Evolutionary conservation across 1,140 invertebrate species (phyloP).

Genomic region (Sycophila sp.): DNA sequence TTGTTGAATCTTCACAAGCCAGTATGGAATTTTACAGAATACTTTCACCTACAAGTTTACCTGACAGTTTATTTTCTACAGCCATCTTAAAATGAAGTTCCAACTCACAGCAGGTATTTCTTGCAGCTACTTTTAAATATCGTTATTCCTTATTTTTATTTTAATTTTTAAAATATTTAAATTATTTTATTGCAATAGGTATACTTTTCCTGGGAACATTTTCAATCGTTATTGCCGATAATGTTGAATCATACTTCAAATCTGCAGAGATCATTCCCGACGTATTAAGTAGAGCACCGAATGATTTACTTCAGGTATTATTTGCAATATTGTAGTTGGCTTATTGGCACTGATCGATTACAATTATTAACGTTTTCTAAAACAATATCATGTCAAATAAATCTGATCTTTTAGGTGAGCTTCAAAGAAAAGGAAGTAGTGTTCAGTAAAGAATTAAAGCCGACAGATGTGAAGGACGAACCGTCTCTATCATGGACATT

Average conservation of each 20-base stretch:
- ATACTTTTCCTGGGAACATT: too few relatives aligned
- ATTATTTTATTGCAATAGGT: too few relatives aligned
- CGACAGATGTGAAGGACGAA: slow-evolving; percentile 56
- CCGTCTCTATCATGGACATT: slow-evolving; percentile 50
- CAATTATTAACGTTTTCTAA: not conserved
- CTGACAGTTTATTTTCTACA: too few relatives aligned
- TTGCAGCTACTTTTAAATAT: too few relatives aligned
- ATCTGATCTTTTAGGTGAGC: slow-evolving; percentile 52
- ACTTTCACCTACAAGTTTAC: too few relatives aligned
- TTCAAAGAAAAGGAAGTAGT: slow-evolving; percentile 60
- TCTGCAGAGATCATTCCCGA: slow-evolving; percentile 64
- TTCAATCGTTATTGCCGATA: slow-evolving; percentile 36
- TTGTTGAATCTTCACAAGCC: too few relatives aligned
- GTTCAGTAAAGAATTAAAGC: slow-evolving; percentile 69
- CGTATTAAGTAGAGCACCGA: slow-evolving; percentile 61
- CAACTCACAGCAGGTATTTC: too few relatives aligned
- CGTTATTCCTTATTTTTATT: too few relatives aligned
- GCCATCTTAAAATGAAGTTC: too few relatives aligned
- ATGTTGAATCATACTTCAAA: slow-evolving; percentile 54
- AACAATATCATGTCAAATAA: not conserved
- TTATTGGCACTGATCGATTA: not conserved
- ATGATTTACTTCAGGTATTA: slow-evolving; percentile 58
- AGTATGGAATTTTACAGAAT: too few relatives aligned
- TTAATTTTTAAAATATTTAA: too few relatives aligned
- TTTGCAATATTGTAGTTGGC: not conserved